These are phyloP conservation scores for Alitta virens DNA, from an alignment of 2,888 invertebrate species.

Conservation along the genomic window DNA sequence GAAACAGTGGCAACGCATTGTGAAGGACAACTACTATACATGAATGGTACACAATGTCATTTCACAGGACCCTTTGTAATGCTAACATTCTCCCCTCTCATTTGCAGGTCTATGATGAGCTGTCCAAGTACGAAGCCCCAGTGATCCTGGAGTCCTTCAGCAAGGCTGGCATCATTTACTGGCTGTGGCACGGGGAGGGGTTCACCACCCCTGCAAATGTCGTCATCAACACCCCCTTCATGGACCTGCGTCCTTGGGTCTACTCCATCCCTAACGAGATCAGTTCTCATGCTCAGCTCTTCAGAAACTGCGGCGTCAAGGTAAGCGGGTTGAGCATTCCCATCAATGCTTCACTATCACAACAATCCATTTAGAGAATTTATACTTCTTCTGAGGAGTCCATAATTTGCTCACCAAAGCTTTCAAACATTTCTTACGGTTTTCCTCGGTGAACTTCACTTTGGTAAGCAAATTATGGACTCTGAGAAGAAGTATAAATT, in stretches of 20 bases:
- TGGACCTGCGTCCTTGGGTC: slow-evolving; percentile 32
- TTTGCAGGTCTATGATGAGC: slow-evolving; percentile 18
- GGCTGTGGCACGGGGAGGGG: slow-evolving; percentile 38
- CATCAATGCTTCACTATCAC: not conserved
- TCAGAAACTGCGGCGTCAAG: slow-evolving; percentile 23
- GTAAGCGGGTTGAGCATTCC: not conserved
- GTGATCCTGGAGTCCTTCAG: slow-evolving; percentile 7
- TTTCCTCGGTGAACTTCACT: too few relatives aligned
- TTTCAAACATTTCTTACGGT: too few relatives aligned
- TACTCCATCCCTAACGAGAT: slow-evolving; percentile 31
- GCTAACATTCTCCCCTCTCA: too few relatives aligned
- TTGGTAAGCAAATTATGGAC: too few relatives aligned
- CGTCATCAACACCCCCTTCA: slow-evolving; percentile 24
- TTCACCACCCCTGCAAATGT: slow-evolving; percentile 27
- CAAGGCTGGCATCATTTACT: slow-evolving; percentile 14
- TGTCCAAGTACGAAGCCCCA: slow-evolving; percentile 13
- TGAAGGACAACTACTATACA: too few relatives aligned
- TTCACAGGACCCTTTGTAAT: too few relatives aligned
- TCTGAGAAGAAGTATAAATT: too few relatives aligned
- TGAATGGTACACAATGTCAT: too few relatives aligned
- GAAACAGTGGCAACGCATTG: too few relatives aligned
- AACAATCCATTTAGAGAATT: too few relatives aligned
- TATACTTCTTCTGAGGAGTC: too few relatives aligned
- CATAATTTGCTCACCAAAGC: too few relatives aligned
- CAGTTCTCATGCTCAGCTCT: slow-evolving; percentile 19